Percentiles rank a stretch among this genome's conserved stretches.
phyloP scores from a whole-genome alignment of 2,113 vertebrate species.

The Asarcornis scutulata region DNA sequence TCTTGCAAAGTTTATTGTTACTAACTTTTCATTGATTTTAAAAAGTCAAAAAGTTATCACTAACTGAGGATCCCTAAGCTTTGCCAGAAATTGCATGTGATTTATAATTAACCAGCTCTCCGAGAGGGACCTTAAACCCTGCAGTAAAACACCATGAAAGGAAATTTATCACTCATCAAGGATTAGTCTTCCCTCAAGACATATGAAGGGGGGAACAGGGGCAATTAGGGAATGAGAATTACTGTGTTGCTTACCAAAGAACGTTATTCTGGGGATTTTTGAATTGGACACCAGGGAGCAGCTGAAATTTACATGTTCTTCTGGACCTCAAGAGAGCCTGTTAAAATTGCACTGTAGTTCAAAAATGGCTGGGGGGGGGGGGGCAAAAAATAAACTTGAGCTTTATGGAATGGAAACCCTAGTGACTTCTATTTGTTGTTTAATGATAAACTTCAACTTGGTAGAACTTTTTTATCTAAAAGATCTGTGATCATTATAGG shows the following conservation, averaged over 20 bases:
- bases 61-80: neutral
- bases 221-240: conserved; percentile 15
- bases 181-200: conserved; percentile 11
- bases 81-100: conserved; percentile 29
- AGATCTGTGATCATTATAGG: neutral
- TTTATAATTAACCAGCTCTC: conserved; percentile 49
- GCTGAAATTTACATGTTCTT: conserved; percentile 36
- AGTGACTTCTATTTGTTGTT: neutral
- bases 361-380: neutral
- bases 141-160: conserved; percentile 24
- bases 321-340: conserved; percentile 48
- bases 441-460: neutral
- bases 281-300: neutral
- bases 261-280: conserved; percentile 13
- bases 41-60: neutral
- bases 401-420: conserved; percentile 18
- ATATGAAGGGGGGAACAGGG: neutral
- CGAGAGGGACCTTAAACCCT: conserved; percentile 6
- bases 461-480: neutral
- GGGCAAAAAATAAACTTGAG: conserved; percentile 22
- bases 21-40: neutral
- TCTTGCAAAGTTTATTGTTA: neutral
- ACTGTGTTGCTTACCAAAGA: neutral
- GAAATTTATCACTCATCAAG: conserved; percentile 11
- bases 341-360: conserved; percentile 45